These are phyloP conservation scores for Rhyacophila brunnea DNA, from an alignment of 1,140 invertebrate species.

Conservation along the genomic window DNA sequence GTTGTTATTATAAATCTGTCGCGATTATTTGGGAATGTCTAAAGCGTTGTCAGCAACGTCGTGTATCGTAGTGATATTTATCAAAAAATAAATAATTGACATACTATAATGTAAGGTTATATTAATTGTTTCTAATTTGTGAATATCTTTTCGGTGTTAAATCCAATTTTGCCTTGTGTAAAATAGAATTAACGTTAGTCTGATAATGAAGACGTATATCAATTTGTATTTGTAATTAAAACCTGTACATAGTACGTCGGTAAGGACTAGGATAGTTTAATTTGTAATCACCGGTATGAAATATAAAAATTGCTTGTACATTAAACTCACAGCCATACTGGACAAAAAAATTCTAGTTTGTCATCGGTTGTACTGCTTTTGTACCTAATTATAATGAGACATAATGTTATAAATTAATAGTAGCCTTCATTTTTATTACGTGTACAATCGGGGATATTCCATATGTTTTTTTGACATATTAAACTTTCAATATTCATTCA, in stretches of 20 bases:
- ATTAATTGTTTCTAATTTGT: background rate
- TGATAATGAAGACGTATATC: conserved; percentile 12
- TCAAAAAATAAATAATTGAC: background rate
- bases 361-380: conserved; percentile 28
- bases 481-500: conserved; percentile 8
- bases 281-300: conserved; percentile 6
- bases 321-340: conserved; percentile 16
- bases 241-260: conserved; percentile 16
- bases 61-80: background rate
- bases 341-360: conserved; percentile 15
- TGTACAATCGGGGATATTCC: conserved; percentile 7
- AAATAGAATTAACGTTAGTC: conserved; percentile 6
- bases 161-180: conserved; percentile 29
- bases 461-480: conserved; percentile 13
- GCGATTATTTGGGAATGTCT: background rate
- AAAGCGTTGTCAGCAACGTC: background rate
- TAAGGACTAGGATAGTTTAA: background rate
- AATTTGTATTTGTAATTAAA: conserved; percentile 22
- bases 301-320: conserved; percentile 11
- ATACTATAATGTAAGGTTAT: conserved; percentile 4
- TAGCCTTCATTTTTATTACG: conserved; percentile 1
- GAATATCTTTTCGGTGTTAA: conserved; percentile 11
- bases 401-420: conserved; percentile 6
- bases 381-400: conserved; percentile 26
- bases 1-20: background rate